Evolutionary conservation across 2,113 vertebrate genomes (phyloP).

Genomic region (Cynoglossus semilaevis): DNA sequence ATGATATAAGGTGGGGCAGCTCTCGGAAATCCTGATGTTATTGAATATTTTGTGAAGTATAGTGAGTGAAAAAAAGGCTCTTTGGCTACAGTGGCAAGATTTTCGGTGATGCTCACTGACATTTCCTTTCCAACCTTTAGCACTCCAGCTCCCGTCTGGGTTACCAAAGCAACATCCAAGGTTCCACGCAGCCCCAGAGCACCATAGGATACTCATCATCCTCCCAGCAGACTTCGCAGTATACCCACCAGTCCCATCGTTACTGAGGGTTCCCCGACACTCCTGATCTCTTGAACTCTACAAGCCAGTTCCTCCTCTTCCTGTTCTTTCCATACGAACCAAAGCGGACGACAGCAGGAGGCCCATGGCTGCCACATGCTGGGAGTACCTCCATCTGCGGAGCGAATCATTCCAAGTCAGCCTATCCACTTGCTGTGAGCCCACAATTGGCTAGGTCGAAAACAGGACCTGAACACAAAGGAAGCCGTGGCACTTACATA

Average conservation of each 20-base stretch:
- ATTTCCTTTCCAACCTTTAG: conserved; percentile 60
- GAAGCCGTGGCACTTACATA: conserved; percentile 61
- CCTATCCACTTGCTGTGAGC: conserved; percentile 17
- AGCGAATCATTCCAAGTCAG: conserved; percentile 30
- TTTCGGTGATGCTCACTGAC: not conserved
- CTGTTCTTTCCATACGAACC: not conserved
- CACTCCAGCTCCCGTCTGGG: conserved; percentile 93
- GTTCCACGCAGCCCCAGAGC: conserved; percentile 92
- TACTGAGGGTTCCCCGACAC: conserved; percentile 79
- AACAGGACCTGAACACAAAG: conserved; percentile 76
- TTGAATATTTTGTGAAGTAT: too few species aligned
- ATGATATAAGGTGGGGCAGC: too few species aligned
- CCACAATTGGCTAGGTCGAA: conserved; percentile 30
- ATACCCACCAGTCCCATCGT: conserved; percentile 91
- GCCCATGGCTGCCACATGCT: not conserved
- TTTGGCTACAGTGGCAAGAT: too few species aligned
- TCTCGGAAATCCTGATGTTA: too few species aligned
- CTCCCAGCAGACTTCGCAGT: conserved; percentile 95
- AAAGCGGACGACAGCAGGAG: not conserved
- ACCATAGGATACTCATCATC: conserved; percentile 92
- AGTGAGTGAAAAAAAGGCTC: too few species aligned
- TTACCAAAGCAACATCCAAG: conserved; percentile 98
- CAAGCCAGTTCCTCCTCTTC: conserved; percentile 9
- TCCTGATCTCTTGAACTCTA: conserved; percentile 42
- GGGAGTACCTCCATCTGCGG: not conserved